Evolutionary conservation across 2,888 invertebrate species (phyloP).

Genomic region (Hymenopus coronatus): DNA sequence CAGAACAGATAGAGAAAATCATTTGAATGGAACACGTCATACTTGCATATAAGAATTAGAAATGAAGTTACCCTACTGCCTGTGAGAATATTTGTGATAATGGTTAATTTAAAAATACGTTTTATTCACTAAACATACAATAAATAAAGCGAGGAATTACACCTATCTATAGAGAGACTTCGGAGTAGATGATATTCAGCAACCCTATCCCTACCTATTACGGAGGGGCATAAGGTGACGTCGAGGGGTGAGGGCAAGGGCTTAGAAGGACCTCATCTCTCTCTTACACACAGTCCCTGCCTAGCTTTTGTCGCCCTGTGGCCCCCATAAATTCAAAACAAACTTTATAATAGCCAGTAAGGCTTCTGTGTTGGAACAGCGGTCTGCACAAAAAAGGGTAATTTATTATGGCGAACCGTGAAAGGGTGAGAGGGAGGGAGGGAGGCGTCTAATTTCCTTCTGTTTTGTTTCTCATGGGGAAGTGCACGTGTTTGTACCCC

Average conservation of each 20-base stretch:
- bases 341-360: conserved; percentile 34
- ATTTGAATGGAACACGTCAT: too few species aligned
- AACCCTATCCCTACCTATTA: background rate
- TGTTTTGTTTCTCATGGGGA: background rate
- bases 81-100: too few species aligned
- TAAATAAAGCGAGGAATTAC: too few species aligned
- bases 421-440: background rate
- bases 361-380: conserved; percentile 29
- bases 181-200: background rate
- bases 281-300: conserved; percentile 8
- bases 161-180: background rate
- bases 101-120: too few species aligned
- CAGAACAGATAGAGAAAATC: too few species aligned
- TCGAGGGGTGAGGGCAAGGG: background rate
- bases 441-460: conserved; percentile 19
- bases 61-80: too few species aligned
- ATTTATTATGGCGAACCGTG: conserved; percentile 31
- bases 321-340: conserved; percentile 35
- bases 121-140: too few species aligned
- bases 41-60: too few species aligned
- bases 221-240: background rate
- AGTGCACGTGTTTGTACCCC: background rate
- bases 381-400: conserved; percentile 31
- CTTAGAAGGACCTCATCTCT: background rate
- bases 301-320: conserved; percentile 28